These are phyloP conservation scores for Petrocephalus microphthalmus DNA, from an alignment of 2,113 vertebrate genomes.

Conservation along the genomic window DNA sequence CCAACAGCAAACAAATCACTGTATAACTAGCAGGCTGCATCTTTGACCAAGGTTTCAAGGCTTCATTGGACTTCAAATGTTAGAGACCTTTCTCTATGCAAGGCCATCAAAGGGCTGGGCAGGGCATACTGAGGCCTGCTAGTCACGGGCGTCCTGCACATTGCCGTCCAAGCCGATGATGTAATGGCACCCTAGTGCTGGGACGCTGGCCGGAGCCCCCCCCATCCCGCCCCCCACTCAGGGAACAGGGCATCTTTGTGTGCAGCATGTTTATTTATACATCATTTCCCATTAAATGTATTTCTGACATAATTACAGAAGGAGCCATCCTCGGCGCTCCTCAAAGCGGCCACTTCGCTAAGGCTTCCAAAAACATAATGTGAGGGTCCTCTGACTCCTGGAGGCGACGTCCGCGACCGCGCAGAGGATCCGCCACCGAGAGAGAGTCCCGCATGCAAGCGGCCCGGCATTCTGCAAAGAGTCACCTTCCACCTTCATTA, in stretches of 20 bases:
- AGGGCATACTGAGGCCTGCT: background rate
- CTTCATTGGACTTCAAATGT: background rate
- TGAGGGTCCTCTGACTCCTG: conserved; percentile 35
- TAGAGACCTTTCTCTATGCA: background rate
- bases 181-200: conserved; percentile 28
- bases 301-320: conserved; percentile 65
- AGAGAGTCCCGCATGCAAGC: background rate
- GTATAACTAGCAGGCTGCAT: background rate
- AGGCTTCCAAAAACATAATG: conserved; percentile 43
- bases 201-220: conserved; percentile 23
- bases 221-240: conserved; percentile 6
- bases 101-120: background rate
- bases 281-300: conserved; percentile 59
- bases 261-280: conserved; percentile 49
- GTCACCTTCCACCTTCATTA: background rate
- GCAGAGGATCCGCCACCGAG: conserved; percentile 28
- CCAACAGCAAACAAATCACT: background rate
- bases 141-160: background rate
- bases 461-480: background rate
- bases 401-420: conserved; percentile 33
- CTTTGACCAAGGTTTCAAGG: background rate
- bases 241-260: conserved; percentile 35
- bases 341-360: conserved; percentile 24
- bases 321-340: conserved; percentile 35
- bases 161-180: background rate